Conservation (phyloP, 1,140 invertebrate genomes). For the Scaptodrosophila lebanonensis region DNA sequence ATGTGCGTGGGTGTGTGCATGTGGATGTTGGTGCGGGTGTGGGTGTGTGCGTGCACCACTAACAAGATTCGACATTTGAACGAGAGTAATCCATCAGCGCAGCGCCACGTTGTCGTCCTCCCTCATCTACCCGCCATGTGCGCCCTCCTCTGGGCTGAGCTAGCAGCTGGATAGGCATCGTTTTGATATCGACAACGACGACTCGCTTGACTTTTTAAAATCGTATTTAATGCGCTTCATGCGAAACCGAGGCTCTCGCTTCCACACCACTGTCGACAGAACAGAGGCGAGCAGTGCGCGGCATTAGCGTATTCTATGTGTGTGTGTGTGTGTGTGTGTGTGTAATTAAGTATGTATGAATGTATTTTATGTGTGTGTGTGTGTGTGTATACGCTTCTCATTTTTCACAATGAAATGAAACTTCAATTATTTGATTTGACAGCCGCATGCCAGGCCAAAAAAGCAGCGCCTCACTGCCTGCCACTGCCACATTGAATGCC, state of each 20-base stretch:
- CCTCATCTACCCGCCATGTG: too few relatives aligned
- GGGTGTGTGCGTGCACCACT: slow-evolving; percentile 29
- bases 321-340: slow-evolving; percentile 27
- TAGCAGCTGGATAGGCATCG: slow-evolving; percentile 31
- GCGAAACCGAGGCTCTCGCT: too few relatives aligned
- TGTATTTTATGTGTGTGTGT: slow-evolving; percentile 22
- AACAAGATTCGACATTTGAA: slow-evolving; percentile 73
- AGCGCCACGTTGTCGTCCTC: slow-evolving; percentile 21
- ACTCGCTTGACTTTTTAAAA: slow-evolving; percentile 29
- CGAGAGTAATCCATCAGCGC: slow-evolving; percentile 69
- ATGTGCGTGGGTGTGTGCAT: too few relatives aligned
- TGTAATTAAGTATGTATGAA: slow-evolving; percentile 45
- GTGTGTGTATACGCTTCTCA: slow-evolving; percentile 50
- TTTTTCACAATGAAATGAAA: slow-evolving; percentile 72
- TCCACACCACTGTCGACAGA: too few relatives aligned
- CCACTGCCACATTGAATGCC: too few relatives aligned
- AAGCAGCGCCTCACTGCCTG: too few relatives aligned
- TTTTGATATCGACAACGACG: slow-evolving; percentile 36
- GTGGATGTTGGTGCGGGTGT: slow-evolving; percentile 4
- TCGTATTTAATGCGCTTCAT: slow-evolving; percentile 50
- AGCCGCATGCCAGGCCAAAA: slow-evolving; percentile 42
- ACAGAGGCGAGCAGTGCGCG: too few relatives aligned
- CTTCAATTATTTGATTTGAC: slow-evolving; percentile 74
- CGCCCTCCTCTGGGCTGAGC: too few relatives aligned
- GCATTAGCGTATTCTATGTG: slow-evolving; percentile 47